Conservation (phyloP, 2,113 vertebrate genomes). For the Thunnus thynnus region DNA sequence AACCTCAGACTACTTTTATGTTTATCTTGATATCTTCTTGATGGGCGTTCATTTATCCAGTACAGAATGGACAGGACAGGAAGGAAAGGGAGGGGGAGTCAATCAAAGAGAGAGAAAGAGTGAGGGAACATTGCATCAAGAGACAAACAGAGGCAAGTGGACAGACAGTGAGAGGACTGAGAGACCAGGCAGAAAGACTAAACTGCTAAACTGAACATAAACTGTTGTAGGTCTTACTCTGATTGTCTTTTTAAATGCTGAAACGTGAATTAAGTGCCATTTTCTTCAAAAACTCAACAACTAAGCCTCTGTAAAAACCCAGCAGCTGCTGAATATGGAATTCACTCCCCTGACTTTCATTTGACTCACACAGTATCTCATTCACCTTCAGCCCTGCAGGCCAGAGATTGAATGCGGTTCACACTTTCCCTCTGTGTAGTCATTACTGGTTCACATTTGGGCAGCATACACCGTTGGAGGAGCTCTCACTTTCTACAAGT, state of each 20-base stretch:
- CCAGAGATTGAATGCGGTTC: background rate
- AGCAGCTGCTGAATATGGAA: background rate
- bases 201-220: background rate
- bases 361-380: constrained; percentile 24
- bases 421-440: constrained; percentile 5
- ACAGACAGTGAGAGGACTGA: background rate
- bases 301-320: background rate
- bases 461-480: background rate
- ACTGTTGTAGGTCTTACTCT: background rate
- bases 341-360: constrained; percentile 28
- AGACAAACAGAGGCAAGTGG: constrained; percentile 20
- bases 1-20: constrained; percentile 77
- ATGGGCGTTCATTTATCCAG: constrained; percentile 78
- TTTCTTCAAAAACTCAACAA: background rate
- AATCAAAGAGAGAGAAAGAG: constrained; percentile 32
- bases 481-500: constrained; percentile 49
- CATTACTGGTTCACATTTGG: constrained; percentile 28
- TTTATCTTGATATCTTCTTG: constrained; percentile 83
- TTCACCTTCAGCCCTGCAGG: constrained; percentile 14
- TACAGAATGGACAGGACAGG: constrained; percentile 46
- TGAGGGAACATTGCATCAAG: background rate
- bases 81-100: constrained; percentile 33
- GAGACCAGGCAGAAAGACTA: background rate
- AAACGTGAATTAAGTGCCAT: background rate
- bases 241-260: background rate